Evolutionary conservation across 2,797 vertebrate genomes (phyloP).

Genomic region (Spinus olivaceus): DNA sequence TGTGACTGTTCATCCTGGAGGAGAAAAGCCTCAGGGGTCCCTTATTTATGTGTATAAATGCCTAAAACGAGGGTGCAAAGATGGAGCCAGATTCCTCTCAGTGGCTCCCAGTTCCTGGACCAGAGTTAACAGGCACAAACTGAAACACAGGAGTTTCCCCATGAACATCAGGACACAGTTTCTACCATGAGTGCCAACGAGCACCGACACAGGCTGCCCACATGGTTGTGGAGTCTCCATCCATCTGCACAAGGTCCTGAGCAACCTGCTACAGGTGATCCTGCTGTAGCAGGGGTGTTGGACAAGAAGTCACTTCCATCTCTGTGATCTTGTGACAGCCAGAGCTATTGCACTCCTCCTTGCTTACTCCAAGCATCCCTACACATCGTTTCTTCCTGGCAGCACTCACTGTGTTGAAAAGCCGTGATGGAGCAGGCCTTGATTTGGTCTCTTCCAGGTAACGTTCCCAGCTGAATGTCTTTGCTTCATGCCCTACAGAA

Average conservation of each 20-base stretch:
- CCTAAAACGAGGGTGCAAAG: background rate
- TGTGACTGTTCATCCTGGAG: background rate
- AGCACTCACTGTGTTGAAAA: conserved; percentile 88
- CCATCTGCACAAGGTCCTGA: background rate
- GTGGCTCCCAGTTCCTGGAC: background rate
- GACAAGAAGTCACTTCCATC: background rate
- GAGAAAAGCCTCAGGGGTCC: background rate
- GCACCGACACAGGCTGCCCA: background rate
- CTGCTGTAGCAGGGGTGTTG: background rate
- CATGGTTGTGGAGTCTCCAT: background rate
- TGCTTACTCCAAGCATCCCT: background rate
- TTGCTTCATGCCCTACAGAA: conserved; percentile 79
- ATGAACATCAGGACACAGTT: background rate
- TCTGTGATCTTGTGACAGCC: background rate
- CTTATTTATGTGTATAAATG: background rate
- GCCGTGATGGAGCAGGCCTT: conserved; percentile 78
- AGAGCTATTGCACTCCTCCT: background rate
- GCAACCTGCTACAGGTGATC: background rate
- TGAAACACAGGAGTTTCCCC: background rate
- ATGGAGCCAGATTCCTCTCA: background rate
- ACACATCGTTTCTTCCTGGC: background rate
- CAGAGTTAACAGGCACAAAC: background rate
- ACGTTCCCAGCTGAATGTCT: conserved; percentile 83
- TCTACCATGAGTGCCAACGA: background rate
- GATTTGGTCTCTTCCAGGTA: conserved; percentile 85